These are phyloP conservation scores for Oryctolagus cuniculus DNA, from an alignment of 2,113 vertebrate species.

Conservation along the genomic window DNA sequence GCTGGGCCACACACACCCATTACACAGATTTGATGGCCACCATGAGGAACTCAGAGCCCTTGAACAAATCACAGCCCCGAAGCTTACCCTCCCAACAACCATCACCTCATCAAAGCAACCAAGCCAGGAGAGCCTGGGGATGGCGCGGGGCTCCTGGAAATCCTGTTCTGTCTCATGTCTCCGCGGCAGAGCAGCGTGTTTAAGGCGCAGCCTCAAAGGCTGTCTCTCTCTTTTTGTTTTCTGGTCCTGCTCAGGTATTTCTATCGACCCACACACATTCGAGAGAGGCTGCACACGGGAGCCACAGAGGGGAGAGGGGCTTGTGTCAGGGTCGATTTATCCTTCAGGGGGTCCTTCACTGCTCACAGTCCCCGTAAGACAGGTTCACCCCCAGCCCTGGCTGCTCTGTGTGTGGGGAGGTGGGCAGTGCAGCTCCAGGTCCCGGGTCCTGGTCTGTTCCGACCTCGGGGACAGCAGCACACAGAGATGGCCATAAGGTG, in stretches of 20 bases:
- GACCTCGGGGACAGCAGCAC: not conserved
- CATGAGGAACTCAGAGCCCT: constrained; percentile 81
- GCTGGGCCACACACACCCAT: constrained; percentile 79
- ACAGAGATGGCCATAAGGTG: no score
- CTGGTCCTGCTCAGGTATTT: no score
- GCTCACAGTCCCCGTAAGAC: not conserved
- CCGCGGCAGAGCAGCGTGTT: not conserved
- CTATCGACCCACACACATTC: not conserved
- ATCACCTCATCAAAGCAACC: constrained; percentile 79
- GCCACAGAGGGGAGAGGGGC: not conserved
- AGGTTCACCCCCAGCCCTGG: not conserved
- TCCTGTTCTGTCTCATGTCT: not conserved
- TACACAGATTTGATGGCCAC: constrained; percentile 76
- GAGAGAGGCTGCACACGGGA: not conserved
- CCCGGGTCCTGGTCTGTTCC: not conserved
- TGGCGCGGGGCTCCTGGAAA: constrained; percentile 17
- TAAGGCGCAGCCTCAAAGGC: not conserved
- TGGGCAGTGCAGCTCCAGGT: not conserved
- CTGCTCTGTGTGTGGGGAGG: fast-evolving
- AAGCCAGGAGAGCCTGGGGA: constrained; percentile 57
- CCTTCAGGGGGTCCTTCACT: not conserved
- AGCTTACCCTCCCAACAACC: constrained; percentile 78
- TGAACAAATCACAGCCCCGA: constrained; percentile 82
- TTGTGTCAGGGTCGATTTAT: not conserved
- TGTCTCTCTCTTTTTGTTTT: not conserved